Evolutionary conservation across 2,888 invertebrate genomes (phyloP).

Genomic region (Chironomus riparius): DNA sequence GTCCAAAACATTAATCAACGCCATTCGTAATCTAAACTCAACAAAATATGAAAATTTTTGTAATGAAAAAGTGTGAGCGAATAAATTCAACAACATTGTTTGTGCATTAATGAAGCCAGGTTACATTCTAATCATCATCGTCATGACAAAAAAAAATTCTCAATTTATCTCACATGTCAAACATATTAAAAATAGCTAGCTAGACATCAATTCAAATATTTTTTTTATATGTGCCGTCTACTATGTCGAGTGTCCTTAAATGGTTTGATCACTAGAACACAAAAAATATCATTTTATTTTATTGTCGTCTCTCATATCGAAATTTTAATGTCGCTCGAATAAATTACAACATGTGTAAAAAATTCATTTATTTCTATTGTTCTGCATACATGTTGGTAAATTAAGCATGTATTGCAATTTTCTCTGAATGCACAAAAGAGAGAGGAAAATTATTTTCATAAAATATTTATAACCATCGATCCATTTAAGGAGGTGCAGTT

Average conservation of each 20-base stretch:
- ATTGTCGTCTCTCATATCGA: neutral
- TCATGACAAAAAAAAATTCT: neutral
- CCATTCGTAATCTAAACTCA: neutral
- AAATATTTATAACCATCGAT: neutral
- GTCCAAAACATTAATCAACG: neutral
- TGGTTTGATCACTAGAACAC: constrained; percentile 12
- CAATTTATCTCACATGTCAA: neutral
- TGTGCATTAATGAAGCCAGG: neutral
- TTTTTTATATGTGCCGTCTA: neutral
- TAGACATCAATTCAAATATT: neutral
- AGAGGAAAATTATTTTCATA: neutral
- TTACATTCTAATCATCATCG: neutral
- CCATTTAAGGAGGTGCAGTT: constrained; percentile 24
- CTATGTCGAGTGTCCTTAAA: constrained; percentile 16
- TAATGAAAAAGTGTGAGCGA: neutral
- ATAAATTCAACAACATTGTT: neutral
- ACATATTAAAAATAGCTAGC: neutral
- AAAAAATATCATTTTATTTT: neutral
- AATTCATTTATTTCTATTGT: neutral
- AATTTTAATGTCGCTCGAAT: neutral
- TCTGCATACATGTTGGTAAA: no score
- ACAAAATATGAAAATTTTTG: neutral
- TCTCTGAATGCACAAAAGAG: no score
- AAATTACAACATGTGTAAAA: neutral
- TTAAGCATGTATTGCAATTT: no score